These are phyloP conservation scores for Tortricodes alternella DNA, from an alignment of 2,888 invertebrate species.

Conservation along the genomic window DNA sequence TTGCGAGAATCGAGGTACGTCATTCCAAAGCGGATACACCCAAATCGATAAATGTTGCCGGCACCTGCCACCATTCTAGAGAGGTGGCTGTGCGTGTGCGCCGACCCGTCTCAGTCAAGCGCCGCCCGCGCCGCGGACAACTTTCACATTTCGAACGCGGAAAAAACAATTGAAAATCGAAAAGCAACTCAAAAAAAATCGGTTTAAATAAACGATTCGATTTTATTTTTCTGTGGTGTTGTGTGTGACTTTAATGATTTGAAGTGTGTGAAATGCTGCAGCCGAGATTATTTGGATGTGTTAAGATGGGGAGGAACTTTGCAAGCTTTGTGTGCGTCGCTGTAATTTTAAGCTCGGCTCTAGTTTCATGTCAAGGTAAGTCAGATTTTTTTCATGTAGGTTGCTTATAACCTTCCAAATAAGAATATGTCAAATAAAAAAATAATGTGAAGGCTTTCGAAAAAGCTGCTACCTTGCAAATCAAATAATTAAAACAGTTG, in stretches of 20 bases:
- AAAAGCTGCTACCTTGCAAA: no score
- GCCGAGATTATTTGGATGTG: conserved; percentile 69
- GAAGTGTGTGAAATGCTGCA: conserved; percentile 68
- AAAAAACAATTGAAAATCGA: conserved; percentile 22
- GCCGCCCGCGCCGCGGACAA: conserved; percentile 47
- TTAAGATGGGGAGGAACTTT: conserved; percentile 53
- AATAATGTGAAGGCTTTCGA: not conserved
- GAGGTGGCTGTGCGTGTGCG: conserved; percentile 49
- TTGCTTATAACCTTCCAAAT: not conserved
- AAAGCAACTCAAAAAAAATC: conserved; percentile 2
- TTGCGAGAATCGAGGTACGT: no score
- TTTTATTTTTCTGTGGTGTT: conserved; percentile 32
- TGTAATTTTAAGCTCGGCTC: conserved; percentile 48
- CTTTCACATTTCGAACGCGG: conserved; percentile 35
- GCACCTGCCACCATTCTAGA: conserved; percentile 38
- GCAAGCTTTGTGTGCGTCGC: conserved; percentile 50
- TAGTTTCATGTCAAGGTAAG: conserved; percentile 76
- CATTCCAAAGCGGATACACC: not conserved
- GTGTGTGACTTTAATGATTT: conserved; percentile 39
- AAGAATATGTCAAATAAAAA: not conserved
- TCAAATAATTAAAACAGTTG: no score
- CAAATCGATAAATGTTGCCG: conserved; percentile 33
- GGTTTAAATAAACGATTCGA: conserved; percentile 12
- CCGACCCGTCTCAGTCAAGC: conserved; percentile 58
- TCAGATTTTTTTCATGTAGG: conserved; percentile 35